Percentiles rank a stretch among this genome's conserved stretches.
Conservation (phyloP, 2,113 vertebrate genomes). For the Ciconia maguari region DNA sequence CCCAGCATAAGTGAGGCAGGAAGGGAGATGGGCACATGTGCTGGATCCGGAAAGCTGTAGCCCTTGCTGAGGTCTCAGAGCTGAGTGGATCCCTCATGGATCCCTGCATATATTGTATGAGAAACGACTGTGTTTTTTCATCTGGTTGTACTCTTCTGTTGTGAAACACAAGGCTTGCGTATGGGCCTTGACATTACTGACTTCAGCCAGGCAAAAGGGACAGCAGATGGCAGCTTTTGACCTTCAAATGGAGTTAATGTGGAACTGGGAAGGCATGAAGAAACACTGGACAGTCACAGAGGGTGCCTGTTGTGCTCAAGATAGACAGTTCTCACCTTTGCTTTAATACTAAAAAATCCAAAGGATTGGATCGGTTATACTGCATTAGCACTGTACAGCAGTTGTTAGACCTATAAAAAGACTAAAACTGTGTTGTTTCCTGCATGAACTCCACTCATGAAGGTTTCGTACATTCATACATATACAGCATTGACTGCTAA, state of each 20-base stretch:
- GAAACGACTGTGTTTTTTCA: neutral
- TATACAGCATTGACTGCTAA: neutral
- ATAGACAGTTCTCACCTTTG: neutral
- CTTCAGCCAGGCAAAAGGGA: neutral
- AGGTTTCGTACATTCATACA: neutral
- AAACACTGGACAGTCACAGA: neutral
- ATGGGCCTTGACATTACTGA: neutral
- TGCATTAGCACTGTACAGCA: neutral
- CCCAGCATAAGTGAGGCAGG: neutral
- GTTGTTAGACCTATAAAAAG: neutral
- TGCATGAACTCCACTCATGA: accelerated
- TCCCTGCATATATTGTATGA: neutral
- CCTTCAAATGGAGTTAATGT: neutral
- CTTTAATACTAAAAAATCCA: neutral
- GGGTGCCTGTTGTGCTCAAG: neutral
- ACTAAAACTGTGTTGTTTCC: neutral
- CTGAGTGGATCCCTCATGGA: neutral
- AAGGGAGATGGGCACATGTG: neutral
- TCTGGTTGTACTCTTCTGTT: neutral
- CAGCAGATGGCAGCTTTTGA: slow-evolving; percentile 40
- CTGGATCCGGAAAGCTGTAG: neutral
- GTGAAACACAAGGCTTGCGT: neutral
- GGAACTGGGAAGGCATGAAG: neutral
- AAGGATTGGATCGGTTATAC: neutral
- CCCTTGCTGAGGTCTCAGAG: neutral